Evolutionary conservation across 2,888 invertebrate species (phyloP), one percentile per base, ranked within the genome.

Genomic region (Barypeithes pellucidus): DNA sequence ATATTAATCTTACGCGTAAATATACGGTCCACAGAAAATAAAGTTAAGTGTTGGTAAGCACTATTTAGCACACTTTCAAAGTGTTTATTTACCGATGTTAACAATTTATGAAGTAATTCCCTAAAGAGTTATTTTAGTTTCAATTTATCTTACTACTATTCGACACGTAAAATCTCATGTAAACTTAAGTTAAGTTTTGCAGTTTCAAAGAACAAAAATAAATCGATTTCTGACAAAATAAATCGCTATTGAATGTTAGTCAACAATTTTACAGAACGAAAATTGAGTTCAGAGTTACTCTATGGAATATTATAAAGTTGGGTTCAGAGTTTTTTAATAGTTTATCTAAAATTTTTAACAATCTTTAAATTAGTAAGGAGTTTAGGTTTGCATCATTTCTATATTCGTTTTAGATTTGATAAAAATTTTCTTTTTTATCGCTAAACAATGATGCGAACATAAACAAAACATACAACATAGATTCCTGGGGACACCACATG

Each of bases 281-380:
- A 50, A 50, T 50, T 50, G n/a, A 50, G 50, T 50, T 50, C 24
- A 5, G 4, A 50, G 50, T n/a, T 24, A 50, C 22, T 24, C 20
- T 50, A 12, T 22, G n/a, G 9, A 22, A 12, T 4, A 50, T 11
- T 8, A 20, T 20, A 3, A 50, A 12, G 2, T 50, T 50, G n/a
- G n/a, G n/a, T n/a, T n/a, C n/a, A n/a, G n/a, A n/a, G n/a, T n/a
- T n/a, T n/a, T n/a, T n/a, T n/a, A n/a, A n/a, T n/a, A n/a, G n/a
- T n/a, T n/a, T n/a, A n/a, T n/a, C n/a, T n/a, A n/a, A n/a, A n/a
- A n/a, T n/a, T n/a, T n/a, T n/a, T n/a, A n/a, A n/a, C n/a, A n/a
- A n/a, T n/a, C n/a, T n/a, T n/a, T n/a, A n/a, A n/a, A n/a, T n/a
- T n/a, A n/a, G n/a, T n/a, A n/a, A n/a, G n/a, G n/a, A n/a, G n/a